These are phyloP conservation scores for Armadillidium nasatum DNA, from an alignment of 1,140 invertebrate species.

Conservation along the genomic window DNA sequence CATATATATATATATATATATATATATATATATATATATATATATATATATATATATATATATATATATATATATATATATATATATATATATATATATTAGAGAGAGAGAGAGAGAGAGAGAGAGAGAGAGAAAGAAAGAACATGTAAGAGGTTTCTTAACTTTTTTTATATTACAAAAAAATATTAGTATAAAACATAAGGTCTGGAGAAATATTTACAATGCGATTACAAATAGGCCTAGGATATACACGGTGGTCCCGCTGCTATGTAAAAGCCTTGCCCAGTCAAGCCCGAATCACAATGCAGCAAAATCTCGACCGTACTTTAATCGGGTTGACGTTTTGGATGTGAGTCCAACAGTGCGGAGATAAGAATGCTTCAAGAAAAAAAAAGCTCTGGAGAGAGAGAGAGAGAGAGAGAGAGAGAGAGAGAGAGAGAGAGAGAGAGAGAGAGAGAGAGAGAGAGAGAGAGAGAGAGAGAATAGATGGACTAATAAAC, in stretches of 20 bases:
- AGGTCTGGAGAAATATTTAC: background rate
- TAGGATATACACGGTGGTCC: background rate
- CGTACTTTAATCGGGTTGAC: background rate
- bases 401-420: background rate
- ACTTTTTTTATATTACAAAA: too few species aligned
- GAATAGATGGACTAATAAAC: too few species aligned
- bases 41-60: too few species aligned
- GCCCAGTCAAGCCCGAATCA: background rate
- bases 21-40: too few species aligned
- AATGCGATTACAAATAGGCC: background rate
- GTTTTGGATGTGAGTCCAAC: background rate
- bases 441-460: background rate
- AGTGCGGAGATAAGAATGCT: background rate
- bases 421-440: conserved; percentile 2
- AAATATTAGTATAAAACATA: background rate
- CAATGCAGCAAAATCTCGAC: conserved; percentile 1
- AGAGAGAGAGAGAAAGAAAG: too few species aligned
- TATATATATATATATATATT: too few species aligned
- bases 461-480: too few species aligned
- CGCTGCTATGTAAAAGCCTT: background rate
- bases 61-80: too few species aligned
- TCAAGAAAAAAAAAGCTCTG: background rate
- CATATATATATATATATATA: too few species aligned
- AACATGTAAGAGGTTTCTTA: too few species aligned
- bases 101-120: too few species aligned